Base-by-base conservation (phyloP, 35 echinoderm and acorn worm genomes). In the Chiridota heheva region DNA sequence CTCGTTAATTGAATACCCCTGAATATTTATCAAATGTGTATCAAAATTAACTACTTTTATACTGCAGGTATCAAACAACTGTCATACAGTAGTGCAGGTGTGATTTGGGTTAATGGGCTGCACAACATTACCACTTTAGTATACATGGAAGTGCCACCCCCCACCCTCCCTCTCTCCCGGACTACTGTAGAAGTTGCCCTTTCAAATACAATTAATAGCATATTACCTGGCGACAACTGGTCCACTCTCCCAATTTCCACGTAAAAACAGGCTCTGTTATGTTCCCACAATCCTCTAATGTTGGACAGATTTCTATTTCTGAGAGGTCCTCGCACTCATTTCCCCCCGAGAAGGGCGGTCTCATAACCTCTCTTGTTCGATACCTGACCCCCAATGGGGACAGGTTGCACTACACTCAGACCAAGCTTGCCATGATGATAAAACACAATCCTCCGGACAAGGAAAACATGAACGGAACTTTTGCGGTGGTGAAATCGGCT, bases 171-270 rank as follows among this genome's bases (percentile, higher is more conserved):
- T n/a, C n/a, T n/a, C n/a, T n/a, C n/a, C n/a, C n/a, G n/a, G n/a
- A n/a, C n/a, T n/a, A n/a, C n/a, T n/a, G n/a, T n/a, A n/a, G n/a
- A n/a, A n/a, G n/a, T n/a, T n/a, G n/a, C n/a, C n/a, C n/a, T n/a
- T n/a, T n/a, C n/a, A n/a, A n/a, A n/a, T n/a, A n/a, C n/a, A n/a
- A n/a, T n/a, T n/a, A n/a, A n/a, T n/a, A n/a, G n/a, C n/a, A n/a
- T n/a, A n/a, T 34, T 58, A 87, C 85, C 85, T 87, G 85, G 58
- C 85, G 38, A 33, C 85, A 87, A 66, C 85, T 87, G 8, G 74
- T 87, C 85, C 85, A 87, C 25, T 87, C 85, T 5, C 75, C 74
- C 40, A 87, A 80, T 39, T 77, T 79, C 85, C 85, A 87, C 27
- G 78, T 87, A 29, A 69, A 87, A 33, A 49, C 44, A 10, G 75